These are phyloP conservation scores for Hippocampus kuda DNA, from an alignment of 2,797 vertebrate genomes.

Conservation along the genomic window DNA sequence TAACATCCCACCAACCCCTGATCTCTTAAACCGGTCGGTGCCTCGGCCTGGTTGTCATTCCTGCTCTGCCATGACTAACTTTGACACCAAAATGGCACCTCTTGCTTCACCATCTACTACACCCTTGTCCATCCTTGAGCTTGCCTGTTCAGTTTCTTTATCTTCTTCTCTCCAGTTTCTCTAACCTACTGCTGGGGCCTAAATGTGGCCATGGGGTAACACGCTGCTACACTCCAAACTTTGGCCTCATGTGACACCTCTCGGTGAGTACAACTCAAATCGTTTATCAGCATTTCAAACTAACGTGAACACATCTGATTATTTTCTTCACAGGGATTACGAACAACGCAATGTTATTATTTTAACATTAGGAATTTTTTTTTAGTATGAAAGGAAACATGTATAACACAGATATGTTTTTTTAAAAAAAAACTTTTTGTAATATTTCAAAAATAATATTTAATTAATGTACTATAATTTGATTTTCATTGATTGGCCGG, in stretches of 20 bases:
- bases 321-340: background rate
- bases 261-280: constrained; percentile 45
- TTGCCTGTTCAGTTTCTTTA: background rate
- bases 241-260: constrained; percentile 32
- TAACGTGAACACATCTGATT: background rate
- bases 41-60: constrained; percentile 56
- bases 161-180: background rate
- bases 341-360: background rate
- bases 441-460: background rate
- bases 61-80: constrained; percentile 34
- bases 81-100: constrained; percentile 15
- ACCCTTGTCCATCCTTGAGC: background rate
- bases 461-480: background rate
- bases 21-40: constrained; percentile 65
- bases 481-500: background rate
- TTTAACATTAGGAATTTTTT: background rate
- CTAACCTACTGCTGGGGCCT: constrained; percentile 2
- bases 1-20: constrained; percentile 63
- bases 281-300: background rate
- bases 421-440: background rate
- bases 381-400: background rate
- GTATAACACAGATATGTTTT: background rate
- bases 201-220: background rate
- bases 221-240: constrained; percentile 18
- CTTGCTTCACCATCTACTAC: background rate